Percentiles rank a stretch among this genome's conserved stretches.
Evolutionary conservation across 2,888 invertebrate species (phyloP).

Genomic region (Watsonalla cultraria): DNA sequence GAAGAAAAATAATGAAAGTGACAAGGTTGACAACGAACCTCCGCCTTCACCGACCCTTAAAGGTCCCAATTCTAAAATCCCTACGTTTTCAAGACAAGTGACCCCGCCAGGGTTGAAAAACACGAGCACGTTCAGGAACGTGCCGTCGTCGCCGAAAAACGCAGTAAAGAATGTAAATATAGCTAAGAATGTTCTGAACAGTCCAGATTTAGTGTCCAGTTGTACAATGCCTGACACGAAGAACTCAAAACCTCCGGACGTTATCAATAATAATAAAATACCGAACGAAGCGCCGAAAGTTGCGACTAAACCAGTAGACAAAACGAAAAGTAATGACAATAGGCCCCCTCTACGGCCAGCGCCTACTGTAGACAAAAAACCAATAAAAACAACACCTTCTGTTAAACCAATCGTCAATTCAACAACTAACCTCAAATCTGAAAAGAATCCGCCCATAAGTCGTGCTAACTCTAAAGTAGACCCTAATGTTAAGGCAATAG

Average conservation of each 20-base stretch:
- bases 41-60: conserved; percentile 64
- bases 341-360: conserved; percentile 58
- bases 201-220: conserved; percentile 86
- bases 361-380: conserved; percentile 61
- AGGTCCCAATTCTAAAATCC: conserved; percentile 65
- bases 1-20: conserved; percentile 42
- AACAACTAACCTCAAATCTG: conserved; percentile 40
- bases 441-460: conserved; percentile 50
- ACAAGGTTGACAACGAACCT: conserved; percentile 49
- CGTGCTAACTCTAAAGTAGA: conserved; percentile 61
- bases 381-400: conserved; percentile 44
- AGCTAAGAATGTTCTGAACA: conserved; percentile 70
- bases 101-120: conserved; percentile 74
- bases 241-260: conserved; percentile 79
- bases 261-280: conserved; percentile 76
- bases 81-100: conserved; percentile 64
- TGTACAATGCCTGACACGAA: conserved; percentile 77
- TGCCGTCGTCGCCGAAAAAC: conserved; percentile 62
- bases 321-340: conserved; percentile 60
- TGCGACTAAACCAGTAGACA: conserved; percentile 60
- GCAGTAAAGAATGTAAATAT: conserved; percentile 42
- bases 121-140: conserved; percentile 60
- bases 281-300: conserved; percentile 67
- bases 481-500: conserved; percentile 61
- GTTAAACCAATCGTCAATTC: conserved; percentile 45